Evolutionary conservation across 1,140 invertebrate genomes (phyloP), one percentile per base, ranked within the genome.

Genomic region (Drosophila serrata): DNA sequence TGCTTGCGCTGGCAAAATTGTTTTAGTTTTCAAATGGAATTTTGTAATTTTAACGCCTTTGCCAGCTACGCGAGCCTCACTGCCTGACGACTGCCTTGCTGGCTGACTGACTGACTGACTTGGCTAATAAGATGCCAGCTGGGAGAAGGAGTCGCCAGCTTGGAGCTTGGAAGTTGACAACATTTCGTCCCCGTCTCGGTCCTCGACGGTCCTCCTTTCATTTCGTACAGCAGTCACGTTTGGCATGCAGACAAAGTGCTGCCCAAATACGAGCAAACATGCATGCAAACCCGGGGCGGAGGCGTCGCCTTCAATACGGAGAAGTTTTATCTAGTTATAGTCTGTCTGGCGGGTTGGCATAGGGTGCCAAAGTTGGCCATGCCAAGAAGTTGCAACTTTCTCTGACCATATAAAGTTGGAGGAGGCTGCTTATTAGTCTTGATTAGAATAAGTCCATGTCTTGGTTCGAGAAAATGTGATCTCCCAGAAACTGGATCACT

Each of bases 11-110:
- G 62, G 43, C 31, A 68, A 86, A 90, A 90, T 90, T 90, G 85
- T 90, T 90, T 90, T 90, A 90, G 81, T 90, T 90, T 90, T 76
- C 85, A 90, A 90, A 90, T 90, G 85, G 85, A 90, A 90, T 90
- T 90, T 90, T 85, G 85, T 81, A 90, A 90, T 90, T 90, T 90
- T 90, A 90, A 90, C 85, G 86, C 78, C 81, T 90, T 81, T 75
- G 61, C 65, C 42, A 40, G 51, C 51, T 37, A 37, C 35, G 58
- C 35, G 58, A 57, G 27, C 35, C 37, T 33, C 15, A 27, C 53
- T 24, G 24, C 4, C 29, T 45, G 62, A 40, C 48, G 29, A 33
- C 48, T 24, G 46, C 29, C 37, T 43, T 35, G 40, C 43, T 49
- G 39, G 11, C 40, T 12, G 35, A 31, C 56, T 42, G 33, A 39